Base-by-base conservation (phyloP, 2,113 vertebrate genomes). In the Puma concolor region DNA sequence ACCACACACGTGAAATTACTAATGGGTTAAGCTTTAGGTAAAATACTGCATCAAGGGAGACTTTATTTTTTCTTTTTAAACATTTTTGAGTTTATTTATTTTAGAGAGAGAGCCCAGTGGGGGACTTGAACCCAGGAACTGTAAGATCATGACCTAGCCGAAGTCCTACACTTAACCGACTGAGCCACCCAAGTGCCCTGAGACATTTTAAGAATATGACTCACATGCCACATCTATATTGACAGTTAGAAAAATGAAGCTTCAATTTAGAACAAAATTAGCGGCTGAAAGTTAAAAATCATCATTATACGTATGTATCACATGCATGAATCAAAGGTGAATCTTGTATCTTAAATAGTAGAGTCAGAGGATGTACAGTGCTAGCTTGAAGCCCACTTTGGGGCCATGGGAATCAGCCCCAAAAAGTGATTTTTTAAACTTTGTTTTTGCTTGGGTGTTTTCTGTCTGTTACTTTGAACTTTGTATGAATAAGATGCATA, bases 401-500 rank as follows among this genome's bases (percentile, higher is more conserved):
- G 4, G 4, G 0, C 2, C 4, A n/a, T 44, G 66, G n/a, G 23
- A 0, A 2, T 64, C 7, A 8, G 1, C 19, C 14, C 29, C 0
- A 27, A 88, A 83, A 79, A 27, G 12, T 14, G 19, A 36, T 27
- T 60, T 64, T 13, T 38, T 0, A 27, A 57, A 60, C 63, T 23
- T 38, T 79, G 14, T 17, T 36, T 71, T 11, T 91, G 2, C 19
- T 52, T 48, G 57, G 5, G 21, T 71, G 38, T 12, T 52, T 33
- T 36, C 15, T 41, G 33, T 7, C 44, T 72, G 1, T 95, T 90
- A 57, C 27, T 69, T 91, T 93, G 67, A 77, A 77, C 63, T 31
- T 52, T 94, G 77, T 93, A 2, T 77, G 6, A 67, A 19, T 36
- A 83, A 33, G 1, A 76, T 91, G 4, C 13, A 31, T 7, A 54